A percentile compares a stretch with the other conserved stretches of the same genome.
These are phyloP conservation scores for Monochamus saltuarius DNA, from an alignment of 1,140 invertebrate species.

Conservation along the genomic window DNA sequence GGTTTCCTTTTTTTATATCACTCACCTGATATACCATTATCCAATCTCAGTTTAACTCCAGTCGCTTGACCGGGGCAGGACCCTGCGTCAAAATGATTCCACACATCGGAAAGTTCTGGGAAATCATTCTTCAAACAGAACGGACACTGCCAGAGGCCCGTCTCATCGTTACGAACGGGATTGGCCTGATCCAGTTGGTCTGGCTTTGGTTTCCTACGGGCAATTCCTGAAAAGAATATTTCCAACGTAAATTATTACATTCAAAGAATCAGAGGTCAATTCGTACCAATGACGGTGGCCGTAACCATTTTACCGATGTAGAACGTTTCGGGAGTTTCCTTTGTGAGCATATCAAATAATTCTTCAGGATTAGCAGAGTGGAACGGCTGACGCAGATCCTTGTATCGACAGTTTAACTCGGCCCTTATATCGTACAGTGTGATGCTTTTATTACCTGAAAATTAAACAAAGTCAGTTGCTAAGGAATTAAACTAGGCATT, in stretches of 20 bases:
- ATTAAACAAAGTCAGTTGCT: conserved; percentile 39
- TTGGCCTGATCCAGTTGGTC: conserved; percentile 95
- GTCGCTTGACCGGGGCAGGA: conserved; percentile 94
- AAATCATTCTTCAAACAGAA: conserved; percentile 97
- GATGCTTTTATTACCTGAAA: conserved; percentile 95
- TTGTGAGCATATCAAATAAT: conserved; percentile 92
- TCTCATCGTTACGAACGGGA: conserved; percentile 91
- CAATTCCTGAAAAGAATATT: conserved; percentile 58
- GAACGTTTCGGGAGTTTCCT: conserved; percentile 94
- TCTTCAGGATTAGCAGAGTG: conserved; percentile 80
- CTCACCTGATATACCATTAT: conserved; percentile 94
- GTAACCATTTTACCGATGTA: conserved; percentile 87
- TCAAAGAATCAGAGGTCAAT: not conserved
- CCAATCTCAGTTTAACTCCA: conserved; percentile 85
- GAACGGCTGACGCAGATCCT: conserved; percentile 86
- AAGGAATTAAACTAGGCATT: too few relatives aligned
- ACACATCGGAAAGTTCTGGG: conserved; percentile 92
- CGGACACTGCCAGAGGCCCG: conserved; percentile 94
- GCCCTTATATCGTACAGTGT: conserved; percentile 97
- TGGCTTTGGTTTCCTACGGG: conserved; percentile 82
- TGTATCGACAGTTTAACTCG: conserved; percentile 94
- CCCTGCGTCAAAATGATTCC: conserved; percentile 97
- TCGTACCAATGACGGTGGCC: conserved; percentile 66
- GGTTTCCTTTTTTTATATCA: conserved; percentile 94
- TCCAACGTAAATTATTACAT: not conserved